phyloP scores from a whole-genome alignment of 2,888 invertebrate species.

The Antheraea yamamai region DNA sequence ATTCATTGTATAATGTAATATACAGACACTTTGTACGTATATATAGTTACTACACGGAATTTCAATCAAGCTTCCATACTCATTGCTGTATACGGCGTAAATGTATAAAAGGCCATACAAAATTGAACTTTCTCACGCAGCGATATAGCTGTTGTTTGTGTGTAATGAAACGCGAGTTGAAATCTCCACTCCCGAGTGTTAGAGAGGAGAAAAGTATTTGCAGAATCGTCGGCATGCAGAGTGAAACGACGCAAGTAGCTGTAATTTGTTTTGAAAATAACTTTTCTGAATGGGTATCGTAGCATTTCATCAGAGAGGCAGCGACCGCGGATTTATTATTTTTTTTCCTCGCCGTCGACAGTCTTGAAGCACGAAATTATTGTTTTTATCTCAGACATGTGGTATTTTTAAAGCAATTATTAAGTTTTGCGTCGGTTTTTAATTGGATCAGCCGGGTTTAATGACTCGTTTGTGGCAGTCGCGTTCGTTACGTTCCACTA shows the following conservation, averaged over 20 bases:
- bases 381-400: slow-evolving; percentile 76
- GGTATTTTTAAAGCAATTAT: slow-evolving; percentile 80
- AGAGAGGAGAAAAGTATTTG: slow-evolving; percentile 76
- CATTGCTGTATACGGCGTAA: slow-evolving; percentile 31
- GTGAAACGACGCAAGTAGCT: slow-evolving; percentile 75
- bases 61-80: slow-evolving; percentile 67
- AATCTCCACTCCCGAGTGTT: slow-evolving; percentile 46
- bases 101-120: slow-evolving; percentile 21
- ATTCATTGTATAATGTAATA: slow-evolving; percentile 47
- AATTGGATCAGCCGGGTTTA: slow-evolving; percentile 77
- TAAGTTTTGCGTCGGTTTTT: slow-evolving; percentile 73
- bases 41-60: slow-evolving; percentile 79
- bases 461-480: slow-evolving; percentile 62
- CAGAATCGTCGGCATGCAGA: slow-evolving; percentile 77
- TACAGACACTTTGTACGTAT: slow-evolving; percentile 67
- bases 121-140: slow-evolving; percentile 24
- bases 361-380: slow-evolving; percentile 79
- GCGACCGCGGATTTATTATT: slow-evolving; percentile 76
- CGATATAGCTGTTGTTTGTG: slow-evolving; percentile 32
- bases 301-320: slow-evolving; percentile 72
- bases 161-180: slow-evolving; percentile 16
- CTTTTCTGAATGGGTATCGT: slow-evolving; percentile 76
- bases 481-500: slow-evolving; percentile 57
- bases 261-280: slow-evolving; percentile 81
- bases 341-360: slow-evolving; percentile 59